These are phyloP conservation scores for Podocnemis expansa DNA, from an alignment of 2,113 vertebrate genomes.

Conservation along the genomic window DNA sequence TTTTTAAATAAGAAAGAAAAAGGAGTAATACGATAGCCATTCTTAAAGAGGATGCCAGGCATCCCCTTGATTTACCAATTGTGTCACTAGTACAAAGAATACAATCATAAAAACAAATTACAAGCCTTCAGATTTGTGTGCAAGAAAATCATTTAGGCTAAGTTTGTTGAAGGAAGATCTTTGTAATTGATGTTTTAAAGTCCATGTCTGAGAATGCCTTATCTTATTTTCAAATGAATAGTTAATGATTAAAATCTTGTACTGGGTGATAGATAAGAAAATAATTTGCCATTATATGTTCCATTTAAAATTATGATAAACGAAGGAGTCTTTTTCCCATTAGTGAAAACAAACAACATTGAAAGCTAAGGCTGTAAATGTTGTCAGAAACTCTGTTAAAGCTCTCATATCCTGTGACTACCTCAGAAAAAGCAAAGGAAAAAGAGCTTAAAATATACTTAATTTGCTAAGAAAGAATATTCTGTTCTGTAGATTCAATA, in stretches of 20 bases:
- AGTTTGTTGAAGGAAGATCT: not conserved
- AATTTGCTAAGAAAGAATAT: not conserved
- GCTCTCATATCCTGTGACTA: not conserved
- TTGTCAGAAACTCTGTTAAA: not conserved
- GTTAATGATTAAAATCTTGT: not conserved
- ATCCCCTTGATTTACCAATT: not conserved
- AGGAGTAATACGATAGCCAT: not conserved
- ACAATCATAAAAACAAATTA: not conserved
- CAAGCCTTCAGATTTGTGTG: not conserved
- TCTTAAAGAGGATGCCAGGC: not conserved
- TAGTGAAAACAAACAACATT: not conserved
- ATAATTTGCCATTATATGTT: not conserved
- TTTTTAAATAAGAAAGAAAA: not conserved
- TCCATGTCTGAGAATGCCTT: not conserved
- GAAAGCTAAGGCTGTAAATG: not conserved
- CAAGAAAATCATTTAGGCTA: not conserved
- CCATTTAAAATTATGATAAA: constrained; percentile 1
- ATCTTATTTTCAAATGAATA: not conserved
- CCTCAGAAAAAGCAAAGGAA: not conserved
- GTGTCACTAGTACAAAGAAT: not conserved
- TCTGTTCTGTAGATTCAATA: not conserved
- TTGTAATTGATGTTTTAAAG: constrained; percentile 14
- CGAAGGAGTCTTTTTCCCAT: not conserved
- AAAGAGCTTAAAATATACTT: not conserved
- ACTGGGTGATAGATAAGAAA: not conserved